Base-by-base conservation (phyloP, 2,888 invertebrate species). In the Tetragonula carbonaria region DNA sequence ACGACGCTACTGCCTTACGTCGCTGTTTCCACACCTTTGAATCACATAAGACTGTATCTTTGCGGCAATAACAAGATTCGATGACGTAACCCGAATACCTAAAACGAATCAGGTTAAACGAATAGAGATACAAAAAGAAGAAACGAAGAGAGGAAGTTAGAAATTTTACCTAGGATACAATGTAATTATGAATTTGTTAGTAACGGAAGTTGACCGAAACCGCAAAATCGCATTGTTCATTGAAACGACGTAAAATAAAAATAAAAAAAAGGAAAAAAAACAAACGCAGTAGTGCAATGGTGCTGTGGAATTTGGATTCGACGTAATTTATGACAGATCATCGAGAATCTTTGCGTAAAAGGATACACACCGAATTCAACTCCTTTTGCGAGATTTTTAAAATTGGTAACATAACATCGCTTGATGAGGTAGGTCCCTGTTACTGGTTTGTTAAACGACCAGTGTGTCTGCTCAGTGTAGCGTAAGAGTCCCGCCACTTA, bases 381-480 rank as follows among this genome's bases (percentile, higher is more conserved):
- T 70, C 65, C 59, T 28, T 33, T 77, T 79, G 23, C 11, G 53
- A 81, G 70, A 68, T 74, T 67, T 45, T 80, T 77, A 50, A 63
- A 75, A 81, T 78, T 74, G 67, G 67, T 81, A 76, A 67, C 23
- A n/a, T 71, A 73, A 59, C 4, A 3, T 53, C 53, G 38, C 66
- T 73, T 78, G 65, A 85, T 67, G 51, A 72, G 33, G 62, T 62
- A 62, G 62, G 62, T 89, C 89, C 89, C 74, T 79, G 86, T 88
- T 85, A 89, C 85, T 88, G 87, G 86, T 72, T 55, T 33, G 14
- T 18, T 72, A 73, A 55, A 66, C 14, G 11, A 57, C 87, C 88
- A 89, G 86, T 88, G 92, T 92, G 92, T 92, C 91, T 92, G 92
- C 87, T 92, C 92, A 92, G 93, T 86, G 80, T 90, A 92, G 91